Percentiles rank a stretch among this genome's conserved stretches.
Evolutionary conservation across 1,140 invertebrate genomes (phyloP).

Genomic region (Bombus soroeensis): DNA sequence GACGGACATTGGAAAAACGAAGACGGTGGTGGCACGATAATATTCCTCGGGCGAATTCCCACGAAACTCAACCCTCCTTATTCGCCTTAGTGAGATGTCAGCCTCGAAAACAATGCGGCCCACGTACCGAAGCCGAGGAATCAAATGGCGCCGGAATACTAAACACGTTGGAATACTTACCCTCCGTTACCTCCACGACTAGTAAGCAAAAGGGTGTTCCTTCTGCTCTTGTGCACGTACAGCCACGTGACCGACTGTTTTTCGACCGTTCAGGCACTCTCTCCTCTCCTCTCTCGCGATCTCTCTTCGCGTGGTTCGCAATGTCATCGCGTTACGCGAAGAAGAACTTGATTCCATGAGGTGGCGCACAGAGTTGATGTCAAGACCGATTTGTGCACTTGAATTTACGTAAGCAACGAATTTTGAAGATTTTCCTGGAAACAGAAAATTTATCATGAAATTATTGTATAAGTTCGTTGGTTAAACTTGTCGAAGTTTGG

Average conservation of each 20-base stretch:
- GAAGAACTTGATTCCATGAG: background rate
- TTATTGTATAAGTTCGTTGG: too few species aligned
- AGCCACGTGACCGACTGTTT: constrained; percentile 57
- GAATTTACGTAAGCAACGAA: background rate
- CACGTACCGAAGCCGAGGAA: constrained; percentile 69
- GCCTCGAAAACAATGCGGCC: constrained; percentile 69
- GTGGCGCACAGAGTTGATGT: background rate
- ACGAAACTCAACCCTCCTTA: constrained; percentile 61
- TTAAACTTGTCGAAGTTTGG: too few species aligned
- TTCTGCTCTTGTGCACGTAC: constrained; percentile 55
- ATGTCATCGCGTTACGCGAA: constrained; percentile 16
- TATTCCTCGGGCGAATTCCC: constrained; percentile 67
- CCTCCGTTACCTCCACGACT: background rate
- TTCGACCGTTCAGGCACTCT: constrained; percentile 41
- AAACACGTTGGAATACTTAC: constrained; percentile 64
- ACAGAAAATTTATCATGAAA: too few species aligned
- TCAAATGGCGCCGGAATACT: constrained; percentile 69
- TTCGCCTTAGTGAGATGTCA: constrained; percentile 67
- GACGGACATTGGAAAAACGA: background rate
- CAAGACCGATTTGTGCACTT: background rate
- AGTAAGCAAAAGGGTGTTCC: background rate
- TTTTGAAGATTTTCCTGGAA: background rate
- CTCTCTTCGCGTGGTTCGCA: background rate
- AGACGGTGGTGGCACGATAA: constrained; percentile 50
- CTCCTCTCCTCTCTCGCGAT: background rate